phyloP scores from a whole-genome alignment of 1,140 invertebrate genomes.

The Temnothorax curvispinosus region DNA sequence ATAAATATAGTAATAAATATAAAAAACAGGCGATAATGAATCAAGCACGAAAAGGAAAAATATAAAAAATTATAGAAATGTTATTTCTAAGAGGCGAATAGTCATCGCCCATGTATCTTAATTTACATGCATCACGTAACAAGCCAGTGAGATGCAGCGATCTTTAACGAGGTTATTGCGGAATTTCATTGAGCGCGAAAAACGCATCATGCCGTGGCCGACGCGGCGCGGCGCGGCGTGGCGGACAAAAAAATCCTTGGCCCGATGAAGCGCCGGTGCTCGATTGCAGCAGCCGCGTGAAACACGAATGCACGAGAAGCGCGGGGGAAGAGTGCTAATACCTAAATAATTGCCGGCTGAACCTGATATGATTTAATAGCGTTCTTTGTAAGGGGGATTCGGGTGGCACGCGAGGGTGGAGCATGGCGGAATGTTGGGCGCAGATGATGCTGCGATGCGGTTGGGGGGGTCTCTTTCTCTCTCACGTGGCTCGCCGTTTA shows the following conservation, averaged over 20 bases:
- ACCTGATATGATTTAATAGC: conserved; percentile 81
- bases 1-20: neutral
- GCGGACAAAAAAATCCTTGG: conserved; percentile 52
- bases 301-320: conserved; percentile 16
- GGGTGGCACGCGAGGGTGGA: neutral
- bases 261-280: conserved; percentile 18
- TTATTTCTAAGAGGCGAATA: neutral
- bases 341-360: conserved; percentile 81
- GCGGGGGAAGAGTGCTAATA: conserved; percentile 76
- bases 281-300: conserved; percentile 26
- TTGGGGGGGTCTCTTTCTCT: neutral
- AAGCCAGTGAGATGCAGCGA: neutral
- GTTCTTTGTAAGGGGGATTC: conserved; percentile 4
- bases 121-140: conserved; percentile 11
- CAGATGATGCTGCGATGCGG: conserved; percentile 14
- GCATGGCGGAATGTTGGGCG: neutral
- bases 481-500: conserved; percentile 20
- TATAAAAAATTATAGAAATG: neutral
- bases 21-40: neutral
- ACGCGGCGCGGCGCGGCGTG: neutral
- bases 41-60: neutral
- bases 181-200: conserved; percentile 51
- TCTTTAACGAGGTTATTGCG: conserved; percentile 32
- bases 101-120: neutral
- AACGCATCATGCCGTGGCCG: conserved; percentile 36